Conservation (phyloP, 2,797 vertebrate species). For the Oceanodroma leucorhoa region DNA sequence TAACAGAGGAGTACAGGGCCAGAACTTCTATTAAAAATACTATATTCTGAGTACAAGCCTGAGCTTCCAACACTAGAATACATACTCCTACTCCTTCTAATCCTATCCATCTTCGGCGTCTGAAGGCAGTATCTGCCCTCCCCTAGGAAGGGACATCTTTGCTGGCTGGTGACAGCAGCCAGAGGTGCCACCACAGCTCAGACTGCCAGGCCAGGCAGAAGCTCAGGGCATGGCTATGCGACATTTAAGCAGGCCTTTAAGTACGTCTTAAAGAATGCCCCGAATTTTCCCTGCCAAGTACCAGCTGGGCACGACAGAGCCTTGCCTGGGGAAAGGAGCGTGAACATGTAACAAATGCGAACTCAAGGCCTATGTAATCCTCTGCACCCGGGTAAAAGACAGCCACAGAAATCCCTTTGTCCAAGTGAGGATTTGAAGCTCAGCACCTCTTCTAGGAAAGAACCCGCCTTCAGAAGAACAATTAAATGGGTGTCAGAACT, state of each 20-base stretch:
- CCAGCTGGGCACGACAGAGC: background rate
- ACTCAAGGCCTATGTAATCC: background rate
- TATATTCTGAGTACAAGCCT: background rate
- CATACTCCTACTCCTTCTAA: background rate
- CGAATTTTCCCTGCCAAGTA: background rate
- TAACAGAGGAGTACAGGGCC: background rate
- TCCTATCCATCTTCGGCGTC: background rate
- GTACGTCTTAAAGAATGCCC: background rate
- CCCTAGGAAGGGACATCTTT: background rate
- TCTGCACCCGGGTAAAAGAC: accelerated
- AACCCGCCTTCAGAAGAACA: background rate
- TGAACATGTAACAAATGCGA: accelerated
- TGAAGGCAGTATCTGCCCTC: background rate
- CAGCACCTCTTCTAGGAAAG: background rate
- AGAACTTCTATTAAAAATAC: background rate
- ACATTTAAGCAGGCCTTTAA: background rate
- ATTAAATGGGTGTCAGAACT: background rate
- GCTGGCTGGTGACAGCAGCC: background rate
- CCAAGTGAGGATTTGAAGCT: background rate
- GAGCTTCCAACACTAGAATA: background rate
- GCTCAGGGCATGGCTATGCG: background rate
- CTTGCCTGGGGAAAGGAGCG: background rate
- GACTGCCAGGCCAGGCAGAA: background rate
- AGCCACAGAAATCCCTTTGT: background rate
- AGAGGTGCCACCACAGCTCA: background rate